Conservation (phyloP, 2,888 invertebrate species). For the Fissipunctia ypsillon region DNA sequence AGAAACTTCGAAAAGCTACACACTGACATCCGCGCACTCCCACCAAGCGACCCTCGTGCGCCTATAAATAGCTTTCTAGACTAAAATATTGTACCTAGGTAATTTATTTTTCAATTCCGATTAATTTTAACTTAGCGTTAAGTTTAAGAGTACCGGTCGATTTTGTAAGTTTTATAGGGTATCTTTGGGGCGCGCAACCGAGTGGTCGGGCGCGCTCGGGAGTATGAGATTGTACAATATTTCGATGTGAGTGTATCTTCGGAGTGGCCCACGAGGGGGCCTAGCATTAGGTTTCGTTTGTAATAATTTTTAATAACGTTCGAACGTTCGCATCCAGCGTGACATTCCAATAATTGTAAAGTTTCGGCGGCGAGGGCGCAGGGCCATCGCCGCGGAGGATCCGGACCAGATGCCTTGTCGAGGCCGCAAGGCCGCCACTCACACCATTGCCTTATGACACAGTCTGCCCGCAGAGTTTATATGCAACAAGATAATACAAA, state of each 20-base stretch:
- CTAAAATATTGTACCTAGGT: constrained; percentile 91
- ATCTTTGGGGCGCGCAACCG: constrained; percentile 85
- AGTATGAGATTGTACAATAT: constrained; percentile 85
- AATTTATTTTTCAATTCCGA: constrained; percentile 91
- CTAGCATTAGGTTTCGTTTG: constrained; percentile 85
- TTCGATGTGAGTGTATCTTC: constrained; percentile 81
- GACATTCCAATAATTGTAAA: constrained; percentile 90
- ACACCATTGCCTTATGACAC: constrained; percentile 90
- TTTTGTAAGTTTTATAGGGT: constrained; percentile 91
- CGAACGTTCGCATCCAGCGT: constrained; percentile 88
- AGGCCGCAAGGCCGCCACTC: constrained; percentile 80
- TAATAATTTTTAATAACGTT: constrained; percentile 83
- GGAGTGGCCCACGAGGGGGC: constrained; percentile 80
- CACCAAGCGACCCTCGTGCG: constrained; percentile 84
- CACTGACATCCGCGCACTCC: constrained; percentile 87
- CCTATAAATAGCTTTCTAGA: constrained; percentile 90
- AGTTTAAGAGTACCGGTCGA: constrained; percentile 89
- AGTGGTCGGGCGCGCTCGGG: constrained; percentile 78
- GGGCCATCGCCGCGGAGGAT: constrained; percentile 73
- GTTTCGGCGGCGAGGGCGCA: constrained; percentile 78
- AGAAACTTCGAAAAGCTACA: constrained; percentile 87
- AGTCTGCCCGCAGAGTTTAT: constrained; percentile 91
- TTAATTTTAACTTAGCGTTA: constrained; percentile 90
- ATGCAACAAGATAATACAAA: constrained; percentile 90
- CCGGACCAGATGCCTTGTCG: constrained; percentile 86